Evolutionary conservation across 2,888 invertebrate species (phyloP), one percentile per base, ranked within the genome.

Genomic region (Latrodectus elegans): DNA sequence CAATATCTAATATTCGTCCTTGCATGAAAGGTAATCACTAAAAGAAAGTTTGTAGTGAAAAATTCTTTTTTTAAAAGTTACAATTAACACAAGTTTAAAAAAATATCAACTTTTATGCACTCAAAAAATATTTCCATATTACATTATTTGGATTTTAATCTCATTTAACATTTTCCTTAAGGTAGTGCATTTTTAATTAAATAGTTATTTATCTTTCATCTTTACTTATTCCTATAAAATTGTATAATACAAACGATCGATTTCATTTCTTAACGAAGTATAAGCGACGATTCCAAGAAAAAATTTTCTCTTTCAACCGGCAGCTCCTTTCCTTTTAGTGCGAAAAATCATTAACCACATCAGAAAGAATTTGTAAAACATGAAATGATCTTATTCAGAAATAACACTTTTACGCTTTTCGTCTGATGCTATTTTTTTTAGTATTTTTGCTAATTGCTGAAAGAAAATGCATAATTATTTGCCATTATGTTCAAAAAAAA

Each of bases 391-490:
- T 53, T 53, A 68, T 38, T 49, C n/a, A 51, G 22, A 55, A 71
- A 71, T 49, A 79, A 60, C 51, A 60, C 38, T 79, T 74, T 60
- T 22, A 38, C n/a, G 60, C 11, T 8, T 79, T 64, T 64, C n/a
- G 52, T 51, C 22, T 49, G 49, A 4, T 38, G 38, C 4, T 38
- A 38, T 38, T 38, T 38, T n/a, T 38, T 38, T 38, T 6, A 38
- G 1, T 38, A 38, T 38, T 38, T 38, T 77, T n/a, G 14, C 60
- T 60, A 67, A 51, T 51, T 71, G 73, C 51, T 55, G 55, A 71
- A 79, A 64, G 51, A 71, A 55, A 71, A 71, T 71, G 70, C 71
- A 71, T 79, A 79, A 79, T 51, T 79, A 79, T 79, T 79, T 60
- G 71, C 49, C 60, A 51, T 79, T 71, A 79, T 79, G 49, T 17